Percentiles rank a stretch among this genome's conserved stretches.
phyloP scores from a whole-genome alignment of 2,797 vertebrate species.

The Myotis daubentonii region DNA sequence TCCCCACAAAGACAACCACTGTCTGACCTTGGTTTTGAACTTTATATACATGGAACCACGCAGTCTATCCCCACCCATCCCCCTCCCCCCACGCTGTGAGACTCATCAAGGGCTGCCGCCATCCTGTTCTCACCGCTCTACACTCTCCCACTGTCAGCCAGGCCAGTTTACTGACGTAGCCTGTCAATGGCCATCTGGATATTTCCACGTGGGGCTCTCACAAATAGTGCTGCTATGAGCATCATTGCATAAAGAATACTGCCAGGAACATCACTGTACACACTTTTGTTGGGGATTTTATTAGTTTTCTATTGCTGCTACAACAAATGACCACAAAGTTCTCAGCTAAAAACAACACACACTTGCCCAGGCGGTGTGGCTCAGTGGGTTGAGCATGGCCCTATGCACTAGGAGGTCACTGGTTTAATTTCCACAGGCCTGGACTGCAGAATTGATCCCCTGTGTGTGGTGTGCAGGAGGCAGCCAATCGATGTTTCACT shows the following conservation, averaged over 20 bases:
- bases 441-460: too few species aligned
- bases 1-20: neutral
- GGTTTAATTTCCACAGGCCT: too few species aligned
- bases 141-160: rapidly evolving
- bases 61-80: neutral
- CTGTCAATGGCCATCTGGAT: neutral
- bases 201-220: neutral
- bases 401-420: too few species aligned
- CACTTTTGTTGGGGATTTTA: neutral
- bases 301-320: neutral
- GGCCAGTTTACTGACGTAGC: neutral
- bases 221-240: neutral
- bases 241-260: neutral
- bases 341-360: neutral
- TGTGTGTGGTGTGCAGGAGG: too few species aligned
- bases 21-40: neutral
- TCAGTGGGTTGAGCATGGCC: too few species aligned
- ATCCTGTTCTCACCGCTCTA: neutral
- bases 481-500: too few species aligned
- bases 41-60: neutral
- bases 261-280: neutral
- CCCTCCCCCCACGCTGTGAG: neutral
- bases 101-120: neutral
- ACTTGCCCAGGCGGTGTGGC: too few species aligned
- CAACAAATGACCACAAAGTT: neutral